Evolutionary conservation across 2,888 invertebrate genomes (phyloP).

Genomic region (Zelleria hepariella): DNA sequence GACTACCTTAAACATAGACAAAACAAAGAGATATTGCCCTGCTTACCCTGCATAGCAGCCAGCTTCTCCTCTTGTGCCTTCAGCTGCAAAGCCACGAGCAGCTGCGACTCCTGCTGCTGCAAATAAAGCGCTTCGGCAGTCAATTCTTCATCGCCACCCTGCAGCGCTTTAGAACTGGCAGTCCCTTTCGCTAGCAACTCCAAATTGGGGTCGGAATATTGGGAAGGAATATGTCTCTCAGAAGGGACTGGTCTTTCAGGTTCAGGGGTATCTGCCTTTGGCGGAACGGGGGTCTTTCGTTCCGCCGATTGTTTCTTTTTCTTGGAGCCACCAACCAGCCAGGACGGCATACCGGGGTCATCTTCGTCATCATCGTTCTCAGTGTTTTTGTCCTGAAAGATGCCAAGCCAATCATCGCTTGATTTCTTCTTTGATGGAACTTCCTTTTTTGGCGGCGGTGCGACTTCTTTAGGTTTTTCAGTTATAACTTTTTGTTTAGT

Average conservation of each 20-base stretch:
- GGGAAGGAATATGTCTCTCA: constrained; percentile 8
- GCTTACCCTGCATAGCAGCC: constrained; percentile 66
- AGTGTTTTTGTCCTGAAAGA: constrained; percentile 50
- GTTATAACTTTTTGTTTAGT: constrained; percentile 22
- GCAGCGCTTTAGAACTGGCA: constrained; percentile 20
- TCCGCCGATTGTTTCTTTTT: constrained; percentile 33
- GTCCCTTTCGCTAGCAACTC: constrained; percentile 10
- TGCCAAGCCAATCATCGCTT: constrained; percentile 59
- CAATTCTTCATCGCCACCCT: constrained; percentile 47
- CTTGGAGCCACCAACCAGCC: constrained; percentile 44
- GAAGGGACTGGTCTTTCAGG: constrained; percentile 9
- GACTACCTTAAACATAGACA: too few relatives aligned
- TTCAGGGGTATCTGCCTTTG: constrained; percentile 19
- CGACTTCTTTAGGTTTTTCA: constrained; percentile 10
- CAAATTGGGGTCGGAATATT: neutral
- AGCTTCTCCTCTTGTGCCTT: constrained; percentile 76
- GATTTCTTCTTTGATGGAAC: constrained; percentile 33
- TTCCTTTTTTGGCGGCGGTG: constrained; percentile 29
- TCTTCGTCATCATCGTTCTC: constrained; percentile 34
- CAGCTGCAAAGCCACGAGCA: constrained; percentile 73
- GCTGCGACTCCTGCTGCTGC: constrained; percentile 75
- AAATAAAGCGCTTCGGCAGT: constrained; percentile 68
- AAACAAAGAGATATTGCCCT: too few relatives aligned
- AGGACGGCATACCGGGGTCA: constrained; percentile 46
- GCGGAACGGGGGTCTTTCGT: constrained; percentile 19